Conservation (phyloP, 2,797 vertebrate genomes). For the Acanthiza pusilla region DNA sequence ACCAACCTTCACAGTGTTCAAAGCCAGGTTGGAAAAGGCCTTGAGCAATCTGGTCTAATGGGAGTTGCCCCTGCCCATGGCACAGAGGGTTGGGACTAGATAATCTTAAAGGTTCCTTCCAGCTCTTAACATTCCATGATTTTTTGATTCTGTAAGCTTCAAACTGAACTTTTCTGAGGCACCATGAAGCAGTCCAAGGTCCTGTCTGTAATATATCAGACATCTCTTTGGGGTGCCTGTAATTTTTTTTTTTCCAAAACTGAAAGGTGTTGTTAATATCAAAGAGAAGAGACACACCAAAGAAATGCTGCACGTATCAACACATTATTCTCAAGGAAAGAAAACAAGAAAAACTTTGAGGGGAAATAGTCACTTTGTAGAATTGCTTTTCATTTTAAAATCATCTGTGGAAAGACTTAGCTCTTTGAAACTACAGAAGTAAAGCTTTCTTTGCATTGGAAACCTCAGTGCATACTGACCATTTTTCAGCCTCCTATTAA, state of each 20-base stretch:
- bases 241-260: background rate
- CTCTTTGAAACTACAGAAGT: background rate
- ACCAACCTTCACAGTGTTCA: background rate
- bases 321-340: background rate
- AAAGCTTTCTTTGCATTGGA: background rate
- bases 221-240: background rate
- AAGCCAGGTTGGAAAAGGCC: background rate
- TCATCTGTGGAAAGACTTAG: background rate
- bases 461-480: background rate
- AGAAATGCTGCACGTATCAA: background rate
- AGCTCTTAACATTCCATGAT: background rate
- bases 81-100: background rate
- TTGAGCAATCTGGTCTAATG: background rate
- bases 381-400: background rate
- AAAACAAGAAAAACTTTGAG: background rate
- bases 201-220: background rate
- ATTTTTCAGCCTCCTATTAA: background rate
- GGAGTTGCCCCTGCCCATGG: background rate
- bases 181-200: background rate
- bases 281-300: background rate
- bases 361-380: background rate
- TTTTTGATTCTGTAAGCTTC: background rate
- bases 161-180: background rate
- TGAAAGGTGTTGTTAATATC: background rate
- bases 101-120: background rate